These are phyloP conservation scores for Macrophya alboannulata DNA, from an alignment of 2,888 invertebrate species.

Conservation along the genomic window DNA sequence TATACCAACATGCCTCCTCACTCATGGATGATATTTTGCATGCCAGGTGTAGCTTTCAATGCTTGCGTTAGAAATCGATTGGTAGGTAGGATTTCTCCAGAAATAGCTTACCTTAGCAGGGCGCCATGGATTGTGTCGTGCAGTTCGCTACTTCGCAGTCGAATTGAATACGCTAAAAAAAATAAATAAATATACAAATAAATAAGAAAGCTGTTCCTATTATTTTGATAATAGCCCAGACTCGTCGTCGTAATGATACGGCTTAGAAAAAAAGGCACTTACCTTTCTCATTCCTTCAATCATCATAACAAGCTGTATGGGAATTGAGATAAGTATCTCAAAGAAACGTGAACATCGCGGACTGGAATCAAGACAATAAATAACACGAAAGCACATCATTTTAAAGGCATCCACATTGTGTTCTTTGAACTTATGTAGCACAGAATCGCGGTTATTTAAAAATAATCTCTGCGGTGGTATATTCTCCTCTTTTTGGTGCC, in stretches of 20 bases:
- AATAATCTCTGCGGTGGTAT: conserved; percentile 4
- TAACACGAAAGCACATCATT: conserved; percentile 3
- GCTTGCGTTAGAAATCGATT: neutral
- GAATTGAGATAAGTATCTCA: neutral
- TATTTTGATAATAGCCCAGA: neutral
- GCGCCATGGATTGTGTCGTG: neutral
- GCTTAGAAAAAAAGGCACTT: neutral
- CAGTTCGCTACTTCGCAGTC: neutral
- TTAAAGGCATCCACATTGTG: neutral
- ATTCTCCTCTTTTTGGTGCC: neutral
- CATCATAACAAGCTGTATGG: neutral
- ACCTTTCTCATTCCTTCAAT: neutral
- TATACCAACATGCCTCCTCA: neutral
- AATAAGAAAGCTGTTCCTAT: neutral
- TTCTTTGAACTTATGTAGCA: neutral
- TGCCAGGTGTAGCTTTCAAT: neutral
- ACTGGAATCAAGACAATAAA: neutral
- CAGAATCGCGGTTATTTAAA: neutral
- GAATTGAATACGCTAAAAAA: neutral
- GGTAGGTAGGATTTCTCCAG: neutral
- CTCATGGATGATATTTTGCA: neutral
- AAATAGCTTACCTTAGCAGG: neutral
- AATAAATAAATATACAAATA: neutral
- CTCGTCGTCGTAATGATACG: neutral
- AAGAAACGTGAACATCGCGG: neutral